These are phyloP conservation scores for Drosophila subquinaria DNA, from an alignment of 2,888 invertebrate genomes.

Conservation along the genomic window DNA sequence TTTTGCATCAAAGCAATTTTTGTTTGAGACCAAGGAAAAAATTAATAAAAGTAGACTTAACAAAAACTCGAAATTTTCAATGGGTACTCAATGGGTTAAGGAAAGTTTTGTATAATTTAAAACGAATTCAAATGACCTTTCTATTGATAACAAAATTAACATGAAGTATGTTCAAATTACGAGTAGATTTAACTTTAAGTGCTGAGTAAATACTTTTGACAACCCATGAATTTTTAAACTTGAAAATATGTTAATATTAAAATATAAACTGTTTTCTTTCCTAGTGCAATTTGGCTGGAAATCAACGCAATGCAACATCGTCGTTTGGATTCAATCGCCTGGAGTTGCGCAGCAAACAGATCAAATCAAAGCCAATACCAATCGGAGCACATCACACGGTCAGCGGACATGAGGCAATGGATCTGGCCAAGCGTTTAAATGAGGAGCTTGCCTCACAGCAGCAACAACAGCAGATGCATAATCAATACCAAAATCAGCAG, in stretches of 20 bases:
- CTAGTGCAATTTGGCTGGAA: constrained; percentile 31
- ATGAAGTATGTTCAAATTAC: too few relatives aligned
- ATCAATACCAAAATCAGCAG: constrained; percentile 49
- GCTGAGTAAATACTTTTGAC: too few relatives aligned
- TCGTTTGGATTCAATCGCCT: constrained; percentile 80
- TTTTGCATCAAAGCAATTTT: too few relatives aligned
- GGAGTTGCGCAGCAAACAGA: constrained; percentile 82
- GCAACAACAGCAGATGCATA: constrained; percentile 63
- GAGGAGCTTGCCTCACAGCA: constrained; percentile 87
- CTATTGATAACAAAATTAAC: too few relatives aligned
- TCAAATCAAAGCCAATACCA: constrained; percentile 91
- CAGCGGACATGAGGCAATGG: constrained; percentile 92
- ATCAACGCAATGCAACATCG: constrained; percentile 23
- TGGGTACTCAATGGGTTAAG: too few relatives aligned
- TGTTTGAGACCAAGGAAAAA: too few relatives aligned
- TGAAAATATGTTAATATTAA: not conserved
- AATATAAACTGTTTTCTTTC: not conserved
- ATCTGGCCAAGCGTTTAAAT: constrained; percentile 90
- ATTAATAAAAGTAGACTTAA: too few relatives aligned
- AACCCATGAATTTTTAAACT: too few relatives aligned
- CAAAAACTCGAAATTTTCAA: too few relatives aligned
- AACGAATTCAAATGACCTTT: too few relatives aligned
- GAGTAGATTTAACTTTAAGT: too few relatives aligned
- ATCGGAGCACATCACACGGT: constrained; percentile 90
- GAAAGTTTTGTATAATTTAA: too few relatives aligned